These are phyloP conservation scores for Hyla sarda DNA, from an alignment of 2,113 vertebrate species.

Conservation along the genomic window DNA sequence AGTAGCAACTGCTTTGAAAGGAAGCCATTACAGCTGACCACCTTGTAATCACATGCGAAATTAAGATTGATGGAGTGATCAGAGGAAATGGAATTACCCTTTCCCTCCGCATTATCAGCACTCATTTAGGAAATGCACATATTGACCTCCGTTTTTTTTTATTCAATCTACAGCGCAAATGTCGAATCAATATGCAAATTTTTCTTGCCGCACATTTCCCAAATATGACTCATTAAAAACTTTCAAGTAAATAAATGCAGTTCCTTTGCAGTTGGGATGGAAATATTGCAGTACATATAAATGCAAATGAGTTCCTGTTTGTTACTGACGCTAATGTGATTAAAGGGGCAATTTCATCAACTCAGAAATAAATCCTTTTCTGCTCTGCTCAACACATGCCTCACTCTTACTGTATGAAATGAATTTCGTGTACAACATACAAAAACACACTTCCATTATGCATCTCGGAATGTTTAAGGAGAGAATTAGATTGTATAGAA, in stretches of 20 bases:
- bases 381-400: conserved; percentile 47
- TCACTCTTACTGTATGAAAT: conserved; percentile 24
- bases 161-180: conserved; percentile 77
- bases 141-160: conserved; percentile 79
- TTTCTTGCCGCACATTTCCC: conserved; percentile 64
- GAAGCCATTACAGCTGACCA: conserved; percentile 67
- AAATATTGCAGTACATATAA: neutral
- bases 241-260: conserved; percentile 68
- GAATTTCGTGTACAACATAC: conserved; percentile 37
- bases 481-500: neutral
- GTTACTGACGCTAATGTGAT: conserved; percentile 61
- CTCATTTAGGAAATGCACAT: conserved; percentile 79
- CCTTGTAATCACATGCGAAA: conserved; percentile 69
- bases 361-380: conserved; percentile 57
- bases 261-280: conserved; percentile 53
- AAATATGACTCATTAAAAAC: conserved; percentile 70
- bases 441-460: conserved; percentile 27
- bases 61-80: conserved; percentile 73
- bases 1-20: conserved; percentile 30
- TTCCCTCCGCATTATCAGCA: conserved; percentile 72
- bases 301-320: conserved; percentile 56
- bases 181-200: conserved; percentile 76
- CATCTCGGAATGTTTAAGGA: neutral
- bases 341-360: conserved; percentile 60
- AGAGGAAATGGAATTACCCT: conserved; percentile 76